A percentile compares a stretch with the other conserved stretches of the same genome.
Conservation (phyloP, 2,113 vertebrate species). For the Vanacampus margaritifer region DNA sequence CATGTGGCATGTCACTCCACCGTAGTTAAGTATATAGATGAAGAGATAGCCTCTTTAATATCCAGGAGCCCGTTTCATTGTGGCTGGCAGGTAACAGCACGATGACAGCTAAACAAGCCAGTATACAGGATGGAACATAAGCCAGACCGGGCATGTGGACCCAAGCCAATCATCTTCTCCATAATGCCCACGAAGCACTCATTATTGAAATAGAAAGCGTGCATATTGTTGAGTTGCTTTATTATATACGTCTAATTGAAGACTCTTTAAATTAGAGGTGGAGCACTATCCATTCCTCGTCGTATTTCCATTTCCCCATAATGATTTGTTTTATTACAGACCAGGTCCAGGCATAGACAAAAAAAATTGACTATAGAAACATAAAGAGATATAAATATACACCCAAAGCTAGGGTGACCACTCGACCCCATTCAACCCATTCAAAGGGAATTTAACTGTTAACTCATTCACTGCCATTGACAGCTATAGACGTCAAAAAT, state of each 20-base stretch:
- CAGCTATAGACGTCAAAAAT: too few species aligned
- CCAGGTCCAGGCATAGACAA: too few species aligned
- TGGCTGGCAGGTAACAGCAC: conserved; percentile 62
- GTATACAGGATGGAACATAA: conserved; percentile 53
- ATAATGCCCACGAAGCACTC: conserved; percentile 26
- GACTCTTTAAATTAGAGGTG: background rate
- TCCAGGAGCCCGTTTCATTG: conserved; percentile 65
- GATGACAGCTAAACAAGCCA: conserved; percentile 71
- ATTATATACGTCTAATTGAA: conserved; percentile 12
- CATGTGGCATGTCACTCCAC: conserved; percentile 60
- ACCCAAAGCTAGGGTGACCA: too few species aligned
- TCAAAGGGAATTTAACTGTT: too few species aligned
- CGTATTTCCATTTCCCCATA: too few species aligned
- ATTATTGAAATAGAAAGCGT: conserved; percentile 17
- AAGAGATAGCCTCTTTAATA: conserved; percentile 73
- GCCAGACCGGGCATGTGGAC: conserved; percentile 38
- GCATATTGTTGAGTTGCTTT: conserved; percentile 12
- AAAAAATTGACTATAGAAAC: too few species aligned
- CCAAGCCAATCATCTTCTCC: conserved; percentile 10
- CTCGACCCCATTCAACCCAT: too few species aligned
- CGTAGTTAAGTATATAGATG: conserved; percentile 63
- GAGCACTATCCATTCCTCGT: background rate
- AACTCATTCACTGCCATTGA: too few species aligned
- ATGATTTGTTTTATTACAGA: too few species aligned
- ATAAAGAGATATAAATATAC: too few species aligned